Base-by-base conservation (phyloP, 1,140 invertebrate genomes). In the Drosophila hydei region DNA sequence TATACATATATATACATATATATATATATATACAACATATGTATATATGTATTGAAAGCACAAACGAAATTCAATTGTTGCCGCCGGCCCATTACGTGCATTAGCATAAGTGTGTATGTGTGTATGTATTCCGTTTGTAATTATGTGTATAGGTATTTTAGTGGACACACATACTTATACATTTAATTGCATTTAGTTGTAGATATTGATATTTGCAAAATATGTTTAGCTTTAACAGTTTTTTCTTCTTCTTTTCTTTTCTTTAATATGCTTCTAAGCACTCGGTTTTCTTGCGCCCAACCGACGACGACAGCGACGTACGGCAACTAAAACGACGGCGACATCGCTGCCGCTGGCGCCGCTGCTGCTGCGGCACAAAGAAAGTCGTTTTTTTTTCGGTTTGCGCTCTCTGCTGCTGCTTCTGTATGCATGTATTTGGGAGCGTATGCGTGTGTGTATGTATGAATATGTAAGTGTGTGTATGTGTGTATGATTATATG, bases 241-340 rank as follows among this genome's bases (percentile, higher is more conserved):
- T 56, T 38, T 62, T 45, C 55, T 33, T 52, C 21, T 38, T 67
- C 36, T 69, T 69, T 72, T 67, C 45, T 55, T 64, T 70, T 43
- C 62, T 11, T 21, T 18, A 48, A 54, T 62, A 16, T 72, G 21
- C 23, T 60, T 45, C 21, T 30, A 43, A 30, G 23, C 78, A 81
- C 67, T 64, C 75, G 69, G 88, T 76, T 83, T 80, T 83, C 81
- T 83, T 87, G 74, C 83, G 84, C 69, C 74, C 67, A 87, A 83
- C 78, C 75, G 78, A 88, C 78, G 78, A 70, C 83, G 78, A 88
- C 87, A 79, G 83, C 84, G 83, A 80, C 83, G 79, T 88, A 87
- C 83, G 83, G 83, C 81, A 80, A 87, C 58, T 87, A 72, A 87
- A 84, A 73, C 69, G 76, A 77, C 77, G 62, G 54, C 65, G 65